Conservation (phyloP, 2,888 invertebrate species). For the Dichetophora obliterata region DNA sequence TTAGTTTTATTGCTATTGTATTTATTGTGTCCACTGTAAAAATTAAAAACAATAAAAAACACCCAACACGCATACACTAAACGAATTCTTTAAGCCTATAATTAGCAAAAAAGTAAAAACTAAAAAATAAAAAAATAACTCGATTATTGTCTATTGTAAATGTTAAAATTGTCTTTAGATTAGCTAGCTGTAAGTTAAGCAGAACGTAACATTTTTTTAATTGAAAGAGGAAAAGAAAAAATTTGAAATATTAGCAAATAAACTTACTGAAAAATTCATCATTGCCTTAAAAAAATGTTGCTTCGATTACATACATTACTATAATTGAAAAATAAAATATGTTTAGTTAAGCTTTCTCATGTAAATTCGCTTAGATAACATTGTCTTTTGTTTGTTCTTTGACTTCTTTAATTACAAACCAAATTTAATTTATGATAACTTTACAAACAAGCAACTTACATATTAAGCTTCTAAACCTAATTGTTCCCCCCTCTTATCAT, state of each 20-base stretch:
- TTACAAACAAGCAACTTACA: too few species aligned
- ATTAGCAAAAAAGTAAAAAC: background rate
- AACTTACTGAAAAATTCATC: background rate
- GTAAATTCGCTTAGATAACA: too few species aligned
- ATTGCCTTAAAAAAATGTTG: constrained; percentile 4
- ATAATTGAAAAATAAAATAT: too few species aligned
- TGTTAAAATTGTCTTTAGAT: background rate
- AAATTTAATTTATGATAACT: constrained; percentile 6
- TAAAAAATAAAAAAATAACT: too few species aligned
- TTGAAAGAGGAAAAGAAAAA: background rate
- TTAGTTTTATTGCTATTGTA: background rate
- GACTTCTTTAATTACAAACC: constrained; percentile 5
- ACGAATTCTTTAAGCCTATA: background rate
- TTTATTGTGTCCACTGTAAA: background rate
- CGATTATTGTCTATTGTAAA: constrained; percentile 3
- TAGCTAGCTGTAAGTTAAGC: background rate
- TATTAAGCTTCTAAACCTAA: too few species aligned
- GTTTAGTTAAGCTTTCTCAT: too few species aligned
- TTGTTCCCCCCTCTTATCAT: constrained; percentile 38
- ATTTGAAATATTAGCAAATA: background rate
- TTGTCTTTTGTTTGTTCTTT: too few species aligned
- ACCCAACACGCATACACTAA: background rate
- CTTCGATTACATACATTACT: background rate
- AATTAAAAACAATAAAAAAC: too few species aligned
- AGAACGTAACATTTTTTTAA: background rate